A percentile compares a stretch with the other conserved stretches of the same genome.
phyloP scores from a whole-genome alignment of 2,888 invertebrate species.

The Falcaria lacertinaria region DNA sequence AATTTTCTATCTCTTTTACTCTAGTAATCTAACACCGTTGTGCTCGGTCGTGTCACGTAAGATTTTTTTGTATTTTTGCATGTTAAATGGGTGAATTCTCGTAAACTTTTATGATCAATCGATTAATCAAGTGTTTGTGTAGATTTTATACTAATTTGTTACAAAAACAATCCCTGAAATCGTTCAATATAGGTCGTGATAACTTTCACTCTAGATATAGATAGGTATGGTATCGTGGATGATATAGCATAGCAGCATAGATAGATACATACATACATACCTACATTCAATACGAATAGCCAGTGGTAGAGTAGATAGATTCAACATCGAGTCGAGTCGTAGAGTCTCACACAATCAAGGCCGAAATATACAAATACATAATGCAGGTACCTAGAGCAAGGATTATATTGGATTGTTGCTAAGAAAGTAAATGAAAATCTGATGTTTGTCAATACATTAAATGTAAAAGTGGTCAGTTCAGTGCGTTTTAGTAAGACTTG shows the following conservation, averaged over 20 bases:
- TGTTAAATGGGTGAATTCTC: constrained; percentile 49
- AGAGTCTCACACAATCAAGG: constrained; percentile 78
- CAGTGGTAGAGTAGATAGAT: constrained; percentile 65
- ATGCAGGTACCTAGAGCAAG: constrained; percentile 44
- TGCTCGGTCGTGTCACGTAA: constrained; percentile 80
- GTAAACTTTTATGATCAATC: constrained; percentile 42
- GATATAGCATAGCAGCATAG: constrained; percentile 44
- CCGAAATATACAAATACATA: constrained; percentile 73
- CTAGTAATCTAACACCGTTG: constrained; percentile 80
- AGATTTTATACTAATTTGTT: constrained; percentile 35
- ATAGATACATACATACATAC: constrained; percentile 31
- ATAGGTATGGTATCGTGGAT: constrained; percentile 67
- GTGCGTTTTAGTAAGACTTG: constrained; percentile 31
- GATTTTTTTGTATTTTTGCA: constrained; percentile 74
- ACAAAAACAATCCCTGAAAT: constrained; percentile 29
- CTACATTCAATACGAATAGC: constrained; percentile 49
- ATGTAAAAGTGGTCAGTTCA: neutral
- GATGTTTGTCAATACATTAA: constrained; percentile 16
- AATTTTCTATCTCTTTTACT: constrained; percentile 68
- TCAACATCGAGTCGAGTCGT: constrained; percentile 68
- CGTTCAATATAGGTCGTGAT: constrained; percentile 65
- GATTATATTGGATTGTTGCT: constrained; percentile 54
- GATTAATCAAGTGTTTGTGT: constrained; percentile 39
- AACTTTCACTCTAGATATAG: constrained; percentile 79
- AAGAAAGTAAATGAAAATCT: constrained; percentile 32